phyloP scores from a whole-genome alignment of 2,888 invertebrate species.

The Schizaphis graminum region DNA sequence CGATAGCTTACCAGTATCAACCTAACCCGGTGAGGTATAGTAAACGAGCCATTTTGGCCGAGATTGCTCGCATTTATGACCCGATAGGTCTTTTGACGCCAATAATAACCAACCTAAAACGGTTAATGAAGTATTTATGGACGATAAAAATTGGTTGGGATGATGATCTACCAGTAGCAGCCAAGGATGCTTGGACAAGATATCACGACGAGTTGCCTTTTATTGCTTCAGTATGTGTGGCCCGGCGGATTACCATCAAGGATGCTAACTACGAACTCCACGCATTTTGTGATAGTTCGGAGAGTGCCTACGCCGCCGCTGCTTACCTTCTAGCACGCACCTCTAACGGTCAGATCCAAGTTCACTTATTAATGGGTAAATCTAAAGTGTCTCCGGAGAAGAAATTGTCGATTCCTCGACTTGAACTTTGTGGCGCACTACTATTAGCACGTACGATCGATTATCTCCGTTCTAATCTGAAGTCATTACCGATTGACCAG shows the following conservation, averaged over 20 bases:
- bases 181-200: background rate
- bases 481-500: background rate
- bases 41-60: background rate
- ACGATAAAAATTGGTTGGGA: too few species aligned
- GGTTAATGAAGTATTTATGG: constrained; percentile 16
- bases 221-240: background rate
- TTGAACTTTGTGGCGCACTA: background rate
- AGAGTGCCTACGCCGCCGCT: background rate
- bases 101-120: background rate
- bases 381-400: constrained; percentile 2
- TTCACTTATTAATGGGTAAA: background rate
- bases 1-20: background rate
- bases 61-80: background rate
- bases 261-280: background rate
- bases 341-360: background rate
- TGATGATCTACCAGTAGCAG: background rate
- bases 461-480: background rate
- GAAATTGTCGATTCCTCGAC: background rate
- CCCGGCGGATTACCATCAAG: background rate
- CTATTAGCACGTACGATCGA: background rate
- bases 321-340: background rate
- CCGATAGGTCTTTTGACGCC: background rate
- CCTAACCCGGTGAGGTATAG: background rate
- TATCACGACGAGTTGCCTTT: background rate
- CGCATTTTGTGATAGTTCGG: background rate